Evolutionary conservation across 2,888 invertebrate genomes (phyloP).

Genomic region (Drosophila mulleri): DNA sequence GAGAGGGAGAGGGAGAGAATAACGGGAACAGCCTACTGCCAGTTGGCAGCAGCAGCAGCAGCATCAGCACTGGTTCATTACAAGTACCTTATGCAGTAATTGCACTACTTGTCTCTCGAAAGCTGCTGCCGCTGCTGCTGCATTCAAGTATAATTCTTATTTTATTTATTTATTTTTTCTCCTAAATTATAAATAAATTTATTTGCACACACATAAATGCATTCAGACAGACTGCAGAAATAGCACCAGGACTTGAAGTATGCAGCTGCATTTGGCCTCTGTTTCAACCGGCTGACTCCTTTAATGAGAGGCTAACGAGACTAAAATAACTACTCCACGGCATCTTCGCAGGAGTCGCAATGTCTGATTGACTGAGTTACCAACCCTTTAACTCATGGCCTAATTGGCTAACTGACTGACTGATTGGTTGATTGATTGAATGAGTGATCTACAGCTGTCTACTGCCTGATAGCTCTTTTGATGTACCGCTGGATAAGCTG

Average conservation of each 20-base stretch:
- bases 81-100: constrained; percentile 80
- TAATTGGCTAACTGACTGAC: not conserved
- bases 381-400: no score
- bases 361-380: not conserved
- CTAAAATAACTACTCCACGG: not conserved
- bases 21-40: constrained; percentile 16
- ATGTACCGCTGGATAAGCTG: no score
- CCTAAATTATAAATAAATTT: constrained; percentile 21
- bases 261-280: constrained; percentile 1
- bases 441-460: not conserved
- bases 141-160: constrained; percentile 66
- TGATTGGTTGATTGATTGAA: not conserved
- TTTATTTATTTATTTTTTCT: constrained; percentile 1
- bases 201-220: constrained; percentile 3
- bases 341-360: not conserved
- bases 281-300: not conserved
- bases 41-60: constrained; percentile 28
- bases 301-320: not conserved
- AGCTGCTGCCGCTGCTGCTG: constrained; percentile 29
- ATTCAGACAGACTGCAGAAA: not conserved
- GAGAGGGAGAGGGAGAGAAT: no score
- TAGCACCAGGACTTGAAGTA: not conserved
- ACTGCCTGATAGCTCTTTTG: no score
- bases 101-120: constrained; percentile 73
- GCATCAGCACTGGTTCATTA: constrained; percentile 60